Conservation (phyloP, 2,797 vertebrate species). For the Pangasius macronema region DNA sequence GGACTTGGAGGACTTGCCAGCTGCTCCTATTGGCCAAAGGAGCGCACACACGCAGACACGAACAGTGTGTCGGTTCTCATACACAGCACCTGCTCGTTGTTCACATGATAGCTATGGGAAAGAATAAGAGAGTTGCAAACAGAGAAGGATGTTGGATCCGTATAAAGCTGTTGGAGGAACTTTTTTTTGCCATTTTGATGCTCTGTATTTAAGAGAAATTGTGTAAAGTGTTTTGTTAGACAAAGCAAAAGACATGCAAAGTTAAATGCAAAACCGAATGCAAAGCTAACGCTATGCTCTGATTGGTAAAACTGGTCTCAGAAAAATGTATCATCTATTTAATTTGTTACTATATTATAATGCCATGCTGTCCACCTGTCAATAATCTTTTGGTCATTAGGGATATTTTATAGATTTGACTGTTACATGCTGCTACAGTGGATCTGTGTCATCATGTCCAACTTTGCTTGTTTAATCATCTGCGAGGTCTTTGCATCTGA, state of each 20-base stretch:
- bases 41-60: background rate
- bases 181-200: background rate
- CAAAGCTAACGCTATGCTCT: background rate
- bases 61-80: background rate
- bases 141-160: background rate
- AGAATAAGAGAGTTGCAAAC: background rate
- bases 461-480: background rate
- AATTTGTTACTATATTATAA: background rate
- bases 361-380: background rate
- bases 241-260: background rate
- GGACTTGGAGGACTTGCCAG: constrained; percentile 2
- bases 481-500: background rate
- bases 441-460: background rate
- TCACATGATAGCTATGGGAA: background rate
- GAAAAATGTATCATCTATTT: background rate
- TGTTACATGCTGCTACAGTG: background rate
- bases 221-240: background rate
- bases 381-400: background rate
- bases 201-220: background rate
- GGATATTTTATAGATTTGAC: background rate
- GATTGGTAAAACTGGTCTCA: background rate
- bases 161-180: background rate
- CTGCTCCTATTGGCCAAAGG: constrained; percentile 20
- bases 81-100: background rate
- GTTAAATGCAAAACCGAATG: background rate